phyloP scores from a whole-genome alignment of 2,113 vertebrate genomes.

The Neotoma lepida region DNA sequence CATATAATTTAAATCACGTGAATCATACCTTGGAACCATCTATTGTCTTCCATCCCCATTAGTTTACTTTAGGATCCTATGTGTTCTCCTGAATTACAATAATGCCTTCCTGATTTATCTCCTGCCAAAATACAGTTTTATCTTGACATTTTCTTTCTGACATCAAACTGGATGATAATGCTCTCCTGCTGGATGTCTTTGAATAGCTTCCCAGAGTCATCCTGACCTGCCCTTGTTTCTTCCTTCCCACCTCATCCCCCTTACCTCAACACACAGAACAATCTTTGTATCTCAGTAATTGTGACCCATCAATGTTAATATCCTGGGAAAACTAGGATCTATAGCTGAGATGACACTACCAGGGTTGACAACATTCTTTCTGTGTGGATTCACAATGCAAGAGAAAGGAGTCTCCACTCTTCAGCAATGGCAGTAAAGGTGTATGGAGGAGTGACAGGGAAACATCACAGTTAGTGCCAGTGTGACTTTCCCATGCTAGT shows the following conservation, averaged over 20 bases:
- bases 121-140: neutral
- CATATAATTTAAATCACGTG: neutral
- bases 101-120: neutral
- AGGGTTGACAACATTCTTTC: neutral
- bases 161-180: neutral
- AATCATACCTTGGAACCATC: neutral
- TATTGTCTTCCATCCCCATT: neutral
- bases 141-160: neutral
- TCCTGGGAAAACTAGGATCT: constrained; percentile 21
- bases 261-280: neutral
- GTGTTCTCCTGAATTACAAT: neutral
- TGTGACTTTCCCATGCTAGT: neutral
- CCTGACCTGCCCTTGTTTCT: neutral
- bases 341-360: neutral
- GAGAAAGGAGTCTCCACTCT: constrained; percentile 4
- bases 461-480: neutral
- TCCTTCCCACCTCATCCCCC: neutral
- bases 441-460: neutral
- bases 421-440: neutral
- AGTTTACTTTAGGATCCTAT: neutral
- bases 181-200: neutral
- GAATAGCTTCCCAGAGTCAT: neutral
- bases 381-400: neutral
- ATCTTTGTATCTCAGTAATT: neutral
- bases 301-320: neutral